phyloP scores from a whole-genome alignment of 2,797 vertebrate species.

The Cirrhinus molitorella region DNA sequence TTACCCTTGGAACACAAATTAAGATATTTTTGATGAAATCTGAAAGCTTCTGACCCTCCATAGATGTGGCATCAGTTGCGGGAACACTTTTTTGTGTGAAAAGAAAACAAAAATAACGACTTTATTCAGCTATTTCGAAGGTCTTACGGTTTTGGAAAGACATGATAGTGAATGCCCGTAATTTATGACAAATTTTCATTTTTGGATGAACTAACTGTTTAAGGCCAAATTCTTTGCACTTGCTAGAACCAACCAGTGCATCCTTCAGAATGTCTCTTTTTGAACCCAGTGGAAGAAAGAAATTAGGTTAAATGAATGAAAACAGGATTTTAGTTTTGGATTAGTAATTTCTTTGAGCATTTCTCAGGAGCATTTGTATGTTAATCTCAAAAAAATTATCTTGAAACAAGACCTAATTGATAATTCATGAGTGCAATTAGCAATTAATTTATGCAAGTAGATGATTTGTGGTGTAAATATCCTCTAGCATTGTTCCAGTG shows the following conservation, averaged over 20 bases:
- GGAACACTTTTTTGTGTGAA: no score
- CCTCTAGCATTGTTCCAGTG: slow-evolving; percentile 25
- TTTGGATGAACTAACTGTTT: no score
- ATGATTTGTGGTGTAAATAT: slow-evolving; percentile 48
- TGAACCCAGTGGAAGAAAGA: not conserved
- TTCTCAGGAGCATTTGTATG: not conserved
- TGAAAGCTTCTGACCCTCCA: no score
- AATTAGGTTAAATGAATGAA: not conserved
- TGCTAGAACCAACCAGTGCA: not conserved
- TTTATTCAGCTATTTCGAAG: no score
- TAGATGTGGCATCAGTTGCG: no score
- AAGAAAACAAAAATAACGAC: no score
- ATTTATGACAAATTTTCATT: no score
- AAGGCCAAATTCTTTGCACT: not conserved
- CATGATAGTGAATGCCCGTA: no score
- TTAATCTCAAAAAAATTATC: not conserved
- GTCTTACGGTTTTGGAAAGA: no score
- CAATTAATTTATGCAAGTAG: slow-evolving; percentile 40
- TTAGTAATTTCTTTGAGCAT: not conserved
- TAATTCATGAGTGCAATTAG: slow-evolving; percentile 41
- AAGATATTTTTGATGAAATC: no score
- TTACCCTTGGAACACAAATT: no score
- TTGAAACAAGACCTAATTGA: slow-evolving; percentile 31
- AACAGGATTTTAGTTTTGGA: not conserved
- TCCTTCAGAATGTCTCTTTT: not conserved